These are phyloP conservation scores for Papilio glaucus DNA, from an alignment of 1,140 invertebrate genomes.

Conservation along the genomic window DNA sequence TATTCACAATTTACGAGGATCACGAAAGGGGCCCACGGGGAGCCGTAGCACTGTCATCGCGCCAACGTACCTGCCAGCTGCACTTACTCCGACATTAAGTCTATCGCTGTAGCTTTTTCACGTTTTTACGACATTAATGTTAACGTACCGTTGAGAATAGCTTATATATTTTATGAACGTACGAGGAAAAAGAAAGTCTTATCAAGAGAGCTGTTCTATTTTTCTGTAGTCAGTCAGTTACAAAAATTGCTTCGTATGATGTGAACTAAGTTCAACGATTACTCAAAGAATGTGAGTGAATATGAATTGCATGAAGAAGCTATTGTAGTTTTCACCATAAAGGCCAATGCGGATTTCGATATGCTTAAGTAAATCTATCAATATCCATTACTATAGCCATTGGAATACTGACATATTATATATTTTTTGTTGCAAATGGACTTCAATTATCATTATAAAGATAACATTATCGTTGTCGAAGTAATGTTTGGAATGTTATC, in stretches of 20 bases:
- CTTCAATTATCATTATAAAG: background rate
- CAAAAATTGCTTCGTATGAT: slow-evolving; percentile 37
- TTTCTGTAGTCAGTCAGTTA: background rate
- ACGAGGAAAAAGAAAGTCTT: slow-evolving; percentile 1
- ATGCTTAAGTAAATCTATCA: slow-evolving; percentile 73
- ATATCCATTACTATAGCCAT: slow-evolving; percentile 65
- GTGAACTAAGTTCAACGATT: slow-evolving; percentile 55
- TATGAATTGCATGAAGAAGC: slow-evolving; percentile 54
- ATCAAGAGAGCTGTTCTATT: slow-evolving; percentile 13
- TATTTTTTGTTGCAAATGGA: background rate
- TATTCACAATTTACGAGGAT: slow-evolving; percentile 82
- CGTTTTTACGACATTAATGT: slow-evolving; percentile 60
- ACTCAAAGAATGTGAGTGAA: slow-evolving; percentile 56
- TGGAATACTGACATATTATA: slow-evolving; percentile 39
- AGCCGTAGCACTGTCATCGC: slow-evolving; percentile 76
- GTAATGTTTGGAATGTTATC: too few species aligned
- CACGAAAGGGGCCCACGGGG: slow-evolving; percentile 68
- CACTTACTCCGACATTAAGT: slow-evolving; percentile 64
- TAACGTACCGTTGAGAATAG: slow-evolving; percentile 54
- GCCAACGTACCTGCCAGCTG: slow-evolving; percentile 64
- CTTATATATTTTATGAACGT: slow-evolving; percentile 51
- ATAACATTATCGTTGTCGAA: too few species aligned
- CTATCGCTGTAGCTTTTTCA: slow-evolving; percentile 61
- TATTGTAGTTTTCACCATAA: slow-evolving; percentile 49
- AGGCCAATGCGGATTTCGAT: slow-evolving; percentile 63